phyloP scores from a whole-genome alignment of 2,797 vertebrate genomes.

The Pogonophryne albipinna region DNA sequence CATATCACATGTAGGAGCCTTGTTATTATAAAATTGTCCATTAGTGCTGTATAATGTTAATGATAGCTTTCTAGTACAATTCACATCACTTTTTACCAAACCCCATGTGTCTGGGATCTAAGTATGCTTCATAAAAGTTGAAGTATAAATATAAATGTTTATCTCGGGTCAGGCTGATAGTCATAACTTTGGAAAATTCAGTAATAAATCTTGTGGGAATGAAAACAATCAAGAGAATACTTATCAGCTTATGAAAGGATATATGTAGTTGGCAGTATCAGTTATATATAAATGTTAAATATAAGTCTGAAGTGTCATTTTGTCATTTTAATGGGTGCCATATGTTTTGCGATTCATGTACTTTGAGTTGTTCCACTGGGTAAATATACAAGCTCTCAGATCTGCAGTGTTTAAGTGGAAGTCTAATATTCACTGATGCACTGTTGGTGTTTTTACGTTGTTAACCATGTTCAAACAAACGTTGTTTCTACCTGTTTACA shows the following conservation, averaged over 20 bases:
- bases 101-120: background rate
- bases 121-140: background rate
- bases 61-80: background rate
- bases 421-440: background rate
- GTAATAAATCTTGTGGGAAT: background rate
- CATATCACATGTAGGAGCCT: background rate
- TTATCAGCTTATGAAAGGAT: rapidly evolving
- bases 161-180: background rate
- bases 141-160: background rate
- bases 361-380: background rate
- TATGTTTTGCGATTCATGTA: background rate
- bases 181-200: background rate
- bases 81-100: background rate
- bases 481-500: background rate
- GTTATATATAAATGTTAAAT: background rate
- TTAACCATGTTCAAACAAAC: background rate
- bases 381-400: background rate
- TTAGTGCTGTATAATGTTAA: background rate
- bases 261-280: no score
- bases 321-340: background rate
- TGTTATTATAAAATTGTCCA: background rate
- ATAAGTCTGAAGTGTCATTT: background rate
- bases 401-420: background rate
- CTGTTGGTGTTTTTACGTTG: background rate
- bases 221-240: background rate